Conservation (phyloP, 2,797 vertebrate genomes). For the Bradypodion pumilum region DNA sequence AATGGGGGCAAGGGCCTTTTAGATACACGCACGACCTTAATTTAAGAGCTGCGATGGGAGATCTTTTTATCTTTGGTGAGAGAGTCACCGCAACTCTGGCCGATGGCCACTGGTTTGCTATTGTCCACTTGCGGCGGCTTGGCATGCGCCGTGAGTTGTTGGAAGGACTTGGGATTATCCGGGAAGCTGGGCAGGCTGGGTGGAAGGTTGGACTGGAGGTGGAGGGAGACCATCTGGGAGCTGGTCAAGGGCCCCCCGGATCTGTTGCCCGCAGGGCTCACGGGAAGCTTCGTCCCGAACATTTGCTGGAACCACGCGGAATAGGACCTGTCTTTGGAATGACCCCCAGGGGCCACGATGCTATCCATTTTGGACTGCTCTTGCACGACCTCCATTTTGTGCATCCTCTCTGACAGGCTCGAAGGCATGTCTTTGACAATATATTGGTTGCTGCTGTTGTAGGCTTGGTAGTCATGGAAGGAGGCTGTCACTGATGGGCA, state of each 20-base stretch:
- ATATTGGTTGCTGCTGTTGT: conserved; percentile 2
- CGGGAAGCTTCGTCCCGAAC: not conserved
- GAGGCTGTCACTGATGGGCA: not conserved
- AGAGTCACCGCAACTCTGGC: fast-evolving
- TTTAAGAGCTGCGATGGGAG: conserved; percentile 25
- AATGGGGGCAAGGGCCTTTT: conserved; percentile 5
- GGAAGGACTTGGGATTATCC: not conserved
- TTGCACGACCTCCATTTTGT: fast-evolving
- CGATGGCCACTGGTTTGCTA: fast-evolving
- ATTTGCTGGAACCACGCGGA: conserved; percentile 23
- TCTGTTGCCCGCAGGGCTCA: not conserved
- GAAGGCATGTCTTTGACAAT: not conserved
- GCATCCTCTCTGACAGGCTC: fast-evolving
- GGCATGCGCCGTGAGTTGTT: not conserved
- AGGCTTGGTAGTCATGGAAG: not conserved
- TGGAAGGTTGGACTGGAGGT: conserved; percentile 15
- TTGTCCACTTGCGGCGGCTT: not conserved
- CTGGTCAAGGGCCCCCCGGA: not conserved
- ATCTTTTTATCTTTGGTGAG: conserved; percentile 3
- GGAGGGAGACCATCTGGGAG: conserved; percentile 18
- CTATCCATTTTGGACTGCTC: not conserved
- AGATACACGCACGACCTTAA: conserved; percentile 2
- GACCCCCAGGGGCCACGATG: fast-evolving
- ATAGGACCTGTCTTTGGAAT: conserved; percentile 11
- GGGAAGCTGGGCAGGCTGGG: not conserved